Conservation (phyloP, 2,797 vertebrate species). For the Tokudaia tokunoshimensis region DNA sequence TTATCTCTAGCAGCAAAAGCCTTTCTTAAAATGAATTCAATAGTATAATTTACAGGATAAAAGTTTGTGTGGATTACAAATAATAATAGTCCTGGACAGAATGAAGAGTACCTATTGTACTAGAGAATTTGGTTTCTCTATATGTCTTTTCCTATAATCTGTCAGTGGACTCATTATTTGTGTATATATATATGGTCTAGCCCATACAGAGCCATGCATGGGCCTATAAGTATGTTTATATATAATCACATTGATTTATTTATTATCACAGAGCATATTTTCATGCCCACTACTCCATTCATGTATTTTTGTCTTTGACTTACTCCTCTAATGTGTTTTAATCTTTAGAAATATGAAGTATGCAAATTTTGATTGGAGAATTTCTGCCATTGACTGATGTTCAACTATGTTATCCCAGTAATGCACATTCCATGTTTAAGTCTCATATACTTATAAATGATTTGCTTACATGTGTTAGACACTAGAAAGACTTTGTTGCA, state of each 20-base stretch:
- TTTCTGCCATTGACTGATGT: not conserved
- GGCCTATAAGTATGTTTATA: not conserved
- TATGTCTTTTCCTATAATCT: not conserved
- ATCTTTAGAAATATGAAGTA: not conserved
- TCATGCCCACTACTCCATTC: not conserved
- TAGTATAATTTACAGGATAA: not conserved
- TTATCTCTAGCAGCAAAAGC: constrained; percentile 61
- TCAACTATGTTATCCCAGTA: not conserved
- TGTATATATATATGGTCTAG: not conserved
- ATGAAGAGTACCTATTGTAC: not conserved
- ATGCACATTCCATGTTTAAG: not conserved
- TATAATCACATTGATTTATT: not conserved
- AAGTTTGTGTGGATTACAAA: not conserved
- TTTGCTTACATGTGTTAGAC: not conserved
- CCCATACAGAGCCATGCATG: not conserved
- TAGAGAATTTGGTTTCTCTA: not conserved
- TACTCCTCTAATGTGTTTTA: not conserved
- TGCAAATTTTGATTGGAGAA: not conserved
- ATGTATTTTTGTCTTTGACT: not conserved
- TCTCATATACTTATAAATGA: not conserved
- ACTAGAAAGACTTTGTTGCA: not conserved
- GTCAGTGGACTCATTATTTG: not conserved
- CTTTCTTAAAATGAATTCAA: constrained; percentile 19
- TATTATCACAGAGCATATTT: not conserved
- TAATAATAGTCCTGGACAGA: not conserved